Percentiles rank a stretch among this genome's conserved stretches.
phyloP scores from a whole-genome alignment of 2,797 vertebrate genomes.

The Nasua narica region DNA sequence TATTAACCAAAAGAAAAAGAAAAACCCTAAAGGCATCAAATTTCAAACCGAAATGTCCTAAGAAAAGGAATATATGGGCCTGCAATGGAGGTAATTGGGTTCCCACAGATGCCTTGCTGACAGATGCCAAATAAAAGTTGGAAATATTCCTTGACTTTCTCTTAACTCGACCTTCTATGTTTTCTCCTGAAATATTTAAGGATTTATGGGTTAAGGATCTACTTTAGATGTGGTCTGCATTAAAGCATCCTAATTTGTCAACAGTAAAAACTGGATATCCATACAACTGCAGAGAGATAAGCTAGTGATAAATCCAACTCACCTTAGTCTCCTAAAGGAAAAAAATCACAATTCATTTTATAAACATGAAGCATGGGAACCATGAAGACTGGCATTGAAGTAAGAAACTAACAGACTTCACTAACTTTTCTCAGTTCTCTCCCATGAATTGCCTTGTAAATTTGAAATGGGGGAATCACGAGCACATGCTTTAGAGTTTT shows the following conservation, averaged over 20 bases:
- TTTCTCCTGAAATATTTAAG: neutral
- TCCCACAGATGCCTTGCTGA: neutral
- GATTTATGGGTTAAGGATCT: neutral
- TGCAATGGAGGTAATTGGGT: neutral
- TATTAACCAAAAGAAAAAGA: neutral
- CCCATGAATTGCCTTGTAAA: constrained; percentile 3
- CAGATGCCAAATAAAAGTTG: neutral
- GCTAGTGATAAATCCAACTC: neutral
- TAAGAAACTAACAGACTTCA: constrained; percentile 16
- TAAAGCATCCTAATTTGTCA: constrained; percentile 12
- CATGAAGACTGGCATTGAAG: neutral
- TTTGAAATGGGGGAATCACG: neutral
- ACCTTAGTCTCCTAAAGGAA: neutral
- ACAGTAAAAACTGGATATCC: neutral
- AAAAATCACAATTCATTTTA: neutral
- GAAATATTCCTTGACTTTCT: neutral
- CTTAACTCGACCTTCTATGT: neutral
- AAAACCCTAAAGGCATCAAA: neutral
- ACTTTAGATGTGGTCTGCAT: neutral
- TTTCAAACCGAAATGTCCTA: neutral
- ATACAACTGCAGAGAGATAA: neutral
- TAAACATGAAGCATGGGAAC: neutral
- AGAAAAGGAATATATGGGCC: neutral
- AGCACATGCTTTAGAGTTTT: neutral
- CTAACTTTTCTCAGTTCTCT: constrained; percentile 15